These are phyloP conservation scores for Ferdinandea cuprea DNA, from an alignment of 2,888 invertebrate species.

Conservation along the genomic window DNA sequence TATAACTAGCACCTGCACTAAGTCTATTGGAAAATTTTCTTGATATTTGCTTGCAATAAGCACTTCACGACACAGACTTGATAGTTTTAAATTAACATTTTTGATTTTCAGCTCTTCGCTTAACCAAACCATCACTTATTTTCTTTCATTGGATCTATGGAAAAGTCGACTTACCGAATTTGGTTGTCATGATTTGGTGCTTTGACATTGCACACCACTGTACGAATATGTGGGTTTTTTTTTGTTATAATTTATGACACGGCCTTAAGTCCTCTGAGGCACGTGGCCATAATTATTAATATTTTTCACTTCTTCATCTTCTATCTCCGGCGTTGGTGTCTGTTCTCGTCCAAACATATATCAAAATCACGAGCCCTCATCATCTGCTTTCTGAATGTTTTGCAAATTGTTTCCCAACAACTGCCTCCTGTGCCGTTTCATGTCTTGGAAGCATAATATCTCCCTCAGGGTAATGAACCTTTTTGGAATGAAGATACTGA, in stretches of 20 bases:
- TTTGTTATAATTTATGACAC: slow-evolving; percentile 34
- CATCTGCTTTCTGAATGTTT: neutral
- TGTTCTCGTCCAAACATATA: neutral
- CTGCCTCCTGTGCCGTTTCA: slow-evolving; percentile 4
- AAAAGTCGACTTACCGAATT: no score
- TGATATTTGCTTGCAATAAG: no score
- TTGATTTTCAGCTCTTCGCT: no score
- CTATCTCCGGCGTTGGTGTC: neutral
- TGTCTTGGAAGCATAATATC: slow-evolving; percentile 6
- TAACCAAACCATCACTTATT: no score
- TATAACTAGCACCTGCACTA: no score
- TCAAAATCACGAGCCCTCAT: slow-evolving; percentile 11
- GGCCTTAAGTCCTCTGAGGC: slow-evolving; percentile 8
- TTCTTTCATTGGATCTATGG: no score
- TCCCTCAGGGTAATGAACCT: slow-evolving; percentile 33
- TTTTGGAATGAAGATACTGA: slow-evolving; percentile 15
- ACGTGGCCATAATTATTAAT: slow-evolving; percentile 49
- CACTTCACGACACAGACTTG: no score
- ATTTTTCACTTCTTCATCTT: slow-evolving; percentile 30
- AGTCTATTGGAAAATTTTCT: no score
- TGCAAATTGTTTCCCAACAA: slow-evolving; percentile 5
- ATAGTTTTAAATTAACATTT: no score
- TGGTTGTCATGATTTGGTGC: no score
- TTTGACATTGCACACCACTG: no score
- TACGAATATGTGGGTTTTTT: neutral